Conservation (phyloP, 2,888 invertebrate species). For the Polia nebulosa region DNA sequence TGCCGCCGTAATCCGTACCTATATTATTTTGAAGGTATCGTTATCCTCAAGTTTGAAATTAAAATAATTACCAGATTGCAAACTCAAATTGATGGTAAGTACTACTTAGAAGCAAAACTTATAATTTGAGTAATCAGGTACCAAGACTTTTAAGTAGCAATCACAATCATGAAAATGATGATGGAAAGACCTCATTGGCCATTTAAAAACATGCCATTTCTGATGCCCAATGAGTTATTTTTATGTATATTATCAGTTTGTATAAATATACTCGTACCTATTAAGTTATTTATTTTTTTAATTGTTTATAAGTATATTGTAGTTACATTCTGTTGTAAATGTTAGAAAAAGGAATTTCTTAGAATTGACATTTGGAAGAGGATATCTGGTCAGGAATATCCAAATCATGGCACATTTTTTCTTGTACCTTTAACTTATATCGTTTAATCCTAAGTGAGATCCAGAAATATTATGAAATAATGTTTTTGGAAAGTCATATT, state of each 20-base stretch:
- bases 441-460: background rate
- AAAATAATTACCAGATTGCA: background rate
- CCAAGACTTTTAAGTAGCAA: background rate
- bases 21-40: background rate
- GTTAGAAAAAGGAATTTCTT: too few relatives aligned
- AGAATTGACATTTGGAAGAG: background rate
- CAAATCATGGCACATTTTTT: too few relatives aligned
- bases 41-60: background rate
- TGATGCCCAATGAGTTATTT: too few relatives aligned
- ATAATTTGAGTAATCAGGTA: background rate
- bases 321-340: too few relatives aligned
- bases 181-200: too few relatives aligned
- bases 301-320: too few relatives aligned
- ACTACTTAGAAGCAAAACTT: background rate
- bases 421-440: background rate
- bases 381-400: background rate
- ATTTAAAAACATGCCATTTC: too few relatives aligned
- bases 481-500: too few relatives aligned
- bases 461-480: too few relatives aligned
- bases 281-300: too few relatives aligned
- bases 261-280: too few relatives aligned
- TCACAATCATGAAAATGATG: background rate
- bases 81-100: slow-evolving; percentile 3
- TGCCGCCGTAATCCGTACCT: background rate
- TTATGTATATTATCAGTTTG: too few relatives aligned